Evolutionary conservation across 2,888 invertebrate genomes (phyloP), one percentile per base, ranked within the genome.

Genomic region (Rotaria magnacalcarata): DNA sequence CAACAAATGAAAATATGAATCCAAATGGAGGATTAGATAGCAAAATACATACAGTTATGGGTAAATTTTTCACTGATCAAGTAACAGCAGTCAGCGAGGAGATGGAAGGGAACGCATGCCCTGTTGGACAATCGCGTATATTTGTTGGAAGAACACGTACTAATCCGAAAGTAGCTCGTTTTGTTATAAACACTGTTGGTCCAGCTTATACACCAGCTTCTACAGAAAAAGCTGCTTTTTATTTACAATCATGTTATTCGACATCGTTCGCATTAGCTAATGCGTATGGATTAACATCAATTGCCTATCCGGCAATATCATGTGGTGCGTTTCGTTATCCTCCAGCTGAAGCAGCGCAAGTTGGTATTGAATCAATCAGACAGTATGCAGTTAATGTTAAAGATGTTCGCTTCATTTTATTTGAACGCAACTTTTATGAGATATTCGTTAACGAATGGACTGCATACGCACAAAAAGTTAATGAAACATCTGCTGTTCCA

Each of bases 241-340:
- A 14, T 47, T 47, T 80, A 47, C 6, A 43, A 80, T 80, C 80
- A 24, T 80, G 80, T n/a, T 80, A 80, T n/a, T 47, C 47, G 19
- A 80, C 80, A n/a, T 80, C 80, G n/a, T 47, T 80, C 3, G 47
- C 24, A 80, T 47, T 80, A 80, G 80, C 80, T 24, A 80, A 80
- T 47, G 4, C 47, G 0, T 80, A 80, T 47, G 1, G 10, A 47
- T 24, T 80, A 21, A 24, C 43, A n/a, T 80, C 80, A 2, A 80
- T 80, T 24, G 47, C 80, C 47, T 80, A 80, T 47, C 47, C 80
- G 14, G 43, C 80, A n/a, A 80, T 80, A 47, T 80, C 80, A n/a
- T 80, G 80, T 80, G 80, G 80, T 4, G 47, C 47, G 5, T 16
- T n/a, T 80, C 8, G 4, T 16, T 80, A 34, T 47, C 80, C 80